A percentile compares a stretch with the other conserved stretches of the same genome.
phyloP scores from a whole-genome alignment of 2,888 invertebrate species.

The Thalpophila matura region DNA sequence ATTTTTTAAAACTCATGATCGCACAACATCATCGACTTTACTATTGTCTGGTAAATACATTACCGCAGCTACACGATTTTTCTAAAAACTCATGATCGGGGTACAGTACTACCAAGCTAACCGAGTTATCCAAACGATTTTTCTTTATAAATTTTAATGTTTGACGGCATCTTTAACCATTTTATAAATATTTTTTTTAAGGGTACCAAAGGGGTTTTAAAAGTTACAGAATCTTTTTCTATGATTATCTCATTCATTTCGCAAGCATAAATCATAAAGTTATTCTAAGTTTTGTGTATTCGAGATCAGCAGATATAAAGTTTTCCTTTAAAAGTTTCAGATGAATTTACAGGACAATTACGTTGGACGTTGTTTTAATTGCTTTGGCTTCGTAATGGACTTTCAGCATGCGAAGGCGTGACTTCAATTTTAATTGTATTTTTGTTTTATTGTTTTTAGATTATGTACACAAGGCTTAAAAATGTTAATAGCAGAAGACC shows the following conservation, averaged over 20 bases:
- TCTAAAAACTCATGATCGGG: too few species aligned
- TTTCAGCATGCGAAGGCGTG: constrained; percentile 49
- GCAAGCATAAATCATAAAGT: background rate
- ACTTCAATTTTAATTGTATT: constrained; percentile 56
- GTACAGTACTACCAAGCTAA: too few species aligned
- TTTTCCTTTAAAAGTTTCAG: constrained; percentile 28
- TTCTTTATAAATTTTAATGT: too few species aligned
- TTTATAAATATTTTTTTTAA: too few species aligned
- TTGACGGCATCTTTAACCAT: too few species aligned
- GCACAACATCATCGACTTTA: too few species aligned
- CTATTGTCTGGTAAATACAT: too few species aligned
- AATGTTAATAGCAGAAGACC: background rate
- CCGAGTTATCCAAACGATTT: too few species aligned
- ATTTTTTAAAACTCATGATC: too few species aligned
- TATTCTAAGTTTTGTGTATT: background rate
- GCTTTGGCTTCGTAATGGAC: constrained; percentile 38
- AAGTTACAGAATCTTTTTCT: background rate
- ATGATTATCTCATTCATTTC: background rate
- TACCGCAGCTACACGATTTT: background rate
- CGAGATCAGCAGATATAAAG: background rate
- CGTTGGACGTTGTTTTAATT: constrained; percentile 50
- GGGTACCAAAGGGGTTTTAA: too few species aligned
- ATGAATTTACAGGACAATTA: constrained; percentile 40
- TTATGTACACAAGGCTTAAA: constrained; percentile 36
- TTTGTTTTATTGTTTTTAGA: constrained; percentile 60